These are phyloP conservation scores for Maccullochella peelii DNA, from an alignment of 2,113 vertebrate genomes.

Conservation along the genomic window DNA sequence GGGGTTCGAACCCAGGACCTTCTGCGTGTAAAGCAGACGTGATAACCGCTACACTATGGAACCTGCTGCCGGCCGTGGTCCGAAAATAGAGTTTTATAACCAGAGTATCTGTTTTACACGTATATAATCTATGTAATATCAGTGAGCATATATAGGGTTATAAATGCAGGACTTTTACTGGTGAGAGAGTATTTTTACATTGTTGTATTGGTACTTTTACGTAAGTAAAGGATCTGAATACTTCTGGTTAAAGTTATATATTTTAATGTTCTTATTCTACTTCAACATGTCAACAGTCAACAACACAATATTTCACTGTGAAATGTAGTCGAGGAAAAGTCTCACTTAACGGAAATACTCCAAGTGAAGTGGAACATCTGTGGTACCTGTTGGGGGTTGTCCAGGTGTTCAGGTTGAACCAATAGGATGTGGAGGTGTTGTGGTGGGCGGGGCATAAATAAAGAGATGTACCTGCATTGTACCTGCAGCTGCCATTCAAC, in stretches of 20 bases:
- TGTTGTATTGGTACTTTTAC: no score
- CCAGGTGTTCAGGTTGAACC: background rate
- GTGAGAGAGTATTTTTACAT: background rate
- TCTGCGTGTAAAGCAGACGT: constrained; percentile 99
- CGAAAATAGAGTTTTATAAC: no score
- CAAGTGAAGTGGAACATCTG: background rate
- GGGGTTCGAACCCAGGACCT: constrained; percentile 99
- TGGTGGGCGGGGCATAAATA: constrained; percentile 17
- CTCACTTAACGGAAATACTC: background rate
- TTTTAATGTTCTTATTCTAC: no score
- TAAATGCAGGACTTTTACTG: no score
- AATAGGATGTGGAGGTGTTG: background rate
- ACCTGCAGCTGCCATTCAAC: background rate
- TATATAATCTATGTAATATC: no score
- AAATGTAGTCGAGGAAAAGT: background rate
- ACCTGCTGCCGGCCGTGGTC: constrained; percentile 70
- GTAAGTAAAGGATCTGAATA: background rate
- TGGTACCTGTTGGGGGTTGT: background rate
- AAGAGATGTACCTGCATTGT: rapidly evolving
- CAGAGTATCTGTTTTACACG: no score
- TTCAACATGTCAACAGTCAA: no score
- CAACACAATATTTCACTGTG: background rate
- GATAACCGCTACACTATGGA: constrained; percentile 99
- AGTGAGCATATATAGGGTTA: no score
- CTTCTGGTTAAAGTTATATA: background rate